Evolutionary conservation across 2,888 invertebrate genomes (phyloP).

Genomic region (Drosophila paramelanica): DNA sequence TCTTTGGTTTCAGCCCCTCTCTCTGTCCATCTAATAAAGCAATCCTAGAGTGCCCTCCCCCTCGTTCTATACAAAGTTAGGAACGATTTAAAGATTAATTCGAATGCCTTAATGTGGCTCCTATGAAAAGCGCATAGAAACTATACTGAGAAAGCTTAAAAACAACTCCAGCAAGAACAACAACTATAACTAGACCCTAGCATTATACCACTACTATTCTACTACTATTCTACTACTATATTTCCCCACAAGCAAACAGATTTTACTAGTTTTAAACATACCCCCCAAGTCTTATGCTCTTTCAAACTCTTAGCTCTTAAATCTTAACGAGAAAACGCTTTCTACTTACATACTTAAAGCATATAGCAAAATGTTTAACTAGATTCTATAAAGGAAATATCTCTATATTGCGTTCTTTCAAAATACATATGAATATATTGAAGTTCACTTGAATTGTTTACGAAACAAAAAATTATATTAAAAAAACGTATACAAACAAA

Average conservation of each 20-base stretch:
- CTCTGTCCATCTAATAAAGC: conserved; percentile 66
- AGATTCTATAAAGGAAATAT: conserved; percentile 68
- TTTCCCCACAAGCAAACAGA: conserved; percentile 26
- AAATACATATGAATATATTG: conserved; percentile 60
- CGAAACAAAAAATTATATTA: conserved; percentile 50
- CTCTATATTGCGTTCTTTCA: conserved; percentile 70
- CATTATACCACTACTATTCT: conserved; percentile 19
- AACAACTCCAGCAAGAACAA: conserved; percentile 20
- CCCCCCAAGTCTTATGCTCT: conserved; percentile 58
- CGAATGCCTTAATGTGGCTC: conserved; percentile 73
- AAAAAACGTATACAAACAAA: conserved; percentile 27
- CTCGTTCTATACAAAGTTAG: conserved; percentile 55
- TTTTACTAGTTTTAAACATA: conserved; percentile 59
- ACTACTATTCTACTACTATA: conserved; percentile 18
- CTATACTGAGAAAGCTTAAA: conserved; percentile 34
- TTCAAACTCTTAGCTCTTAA: conserved; percentile 54
- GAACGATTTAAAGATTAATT: conserved; percentile 55
- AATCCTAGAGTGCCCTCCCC: conserved; percentile 70
- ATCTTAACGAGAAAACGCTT: conserved; percentile 45
- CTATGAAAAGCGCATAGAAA: conserved; percentile 53
- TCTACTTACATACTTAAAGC: conserved; percentile 49
- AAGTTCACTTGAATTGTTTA: conserved; percentile 72
- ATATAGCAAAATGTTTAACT: conserved; percentile 69
- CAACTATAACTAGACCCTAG: conserved; percentile 29
- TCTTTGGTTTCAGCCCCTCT: conserved; percentile 27